Evolutionary conservation across 2,113 vertebrate species (phyloP).

Genomic region (Turdus rufiventris): DNA sequence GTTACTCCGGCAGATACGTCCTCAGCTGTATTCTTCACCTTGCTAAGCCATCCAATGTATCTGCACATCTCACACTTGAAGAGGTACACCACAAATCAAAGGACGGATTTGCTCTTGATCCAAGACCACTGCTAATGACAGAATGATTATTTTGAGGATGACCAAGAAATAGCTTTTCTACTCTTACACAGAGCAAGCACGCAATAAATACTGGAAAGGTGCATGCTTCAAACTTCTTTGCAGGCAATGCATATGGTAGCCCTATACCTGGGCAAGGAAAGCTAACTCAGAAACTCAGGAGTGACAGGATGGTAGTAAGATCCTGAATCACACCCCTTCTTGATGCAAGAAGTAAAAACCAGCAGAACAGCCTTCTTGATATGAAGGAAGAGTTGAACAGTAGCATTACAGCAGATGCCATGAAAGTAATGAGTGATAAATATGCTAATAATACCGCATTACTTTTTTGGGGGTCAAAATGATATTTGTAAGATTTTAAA

Average conservation of each 20-base stretch:
- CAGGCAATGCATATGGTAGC: neutral
- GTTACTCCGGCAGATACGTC: neutral
- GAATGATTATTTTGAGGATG: neutral
- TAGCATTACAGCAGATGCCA: neutral
- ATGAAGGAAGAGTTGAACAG: neutral
- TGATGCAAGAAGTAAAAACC: neutral
- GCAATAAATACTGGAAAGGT: neutral
- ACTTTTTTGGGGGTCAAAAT: neutral
- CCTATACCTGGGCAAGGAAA: neutral
- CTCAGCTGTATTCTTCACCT: neutral
- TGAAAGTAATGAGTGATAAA: neutral
- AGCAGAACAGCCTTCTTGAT: neutral
- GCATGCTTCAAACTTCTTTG: neutral
- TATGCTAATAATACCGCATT: fast-evolving
- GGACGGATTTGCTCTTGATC: neutral
- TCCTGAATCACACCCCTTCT: neutral
- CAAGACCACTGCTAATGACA: neutral
- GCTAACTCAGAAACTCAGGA: neutral
- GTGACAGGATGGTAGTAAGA: neutral
- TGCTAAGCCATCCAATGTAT: neutral
- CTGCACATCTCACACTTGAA: neutral
- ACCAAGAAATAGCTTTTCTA: neutral
- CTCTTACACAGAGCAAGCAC: neutral
- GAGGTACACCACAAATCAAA: neutral
- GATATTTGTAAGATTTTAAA: neutral